These are phyloP conservation scores for Phrynocephalus guinanensis DNA, from an alignment of 2,797 vertebrate species.

Conservation along the genomic window DNA sequence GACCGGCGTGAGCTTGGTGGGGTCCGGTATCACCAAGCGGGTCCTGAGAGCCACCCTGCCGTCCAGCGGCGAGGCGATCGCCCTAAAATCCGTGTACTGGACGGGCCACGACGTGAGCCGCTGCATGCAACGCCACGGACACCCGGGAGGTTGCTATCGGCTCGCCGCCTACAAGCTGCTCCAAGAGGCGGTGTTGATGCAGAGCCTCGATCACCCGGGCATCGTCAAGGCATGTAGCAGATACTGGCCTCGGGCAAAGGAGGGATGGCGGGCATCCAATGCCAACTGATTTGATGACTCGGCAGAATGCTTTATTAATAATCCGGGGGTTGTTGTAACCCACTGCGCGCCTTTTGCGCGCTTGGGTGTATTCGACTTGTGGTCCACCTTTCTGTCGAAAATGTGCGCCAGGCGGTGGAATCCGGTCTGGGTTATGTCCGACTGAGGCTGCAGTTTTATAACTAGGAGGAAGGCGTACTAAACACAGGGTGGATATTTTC, in stretches of 20 bases:
- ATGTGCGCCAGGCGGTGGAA: too few relatives aligned
- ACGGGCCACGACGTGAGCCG: constrained; percentile 86
- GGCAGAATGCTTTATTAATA: too few relatives aligned
- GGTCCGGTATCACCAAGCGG: constrained; percentile 89
- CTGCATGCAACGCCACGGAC: constrained; percentile 84
- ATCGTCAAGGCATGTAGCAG: constrained; percentile 82
- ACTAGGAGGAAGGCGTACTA: too few relatives aligned
- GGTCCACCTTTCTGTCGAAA: too few relatives aligned
- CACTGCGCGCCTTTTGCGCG: too few relatives aligned
- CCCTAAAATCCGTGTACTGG: constrained; percentile 84
- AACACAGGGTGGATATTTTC: neutral
- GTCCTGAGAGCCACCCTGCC: constrained; percentile 82
- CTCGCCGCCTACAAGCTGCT: constrained; percentile 88
- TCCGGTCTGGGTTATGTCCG: too few relatives aligned
- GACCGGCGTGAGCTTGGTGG: constrained; percentile 80
- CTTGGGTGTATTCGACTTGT: too few relatives aligned
- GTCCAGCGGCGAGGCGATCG: constrained; percentile 78
- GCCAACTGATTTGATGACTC: too few relatives aligned
- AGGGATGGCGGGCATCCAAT: neutral
- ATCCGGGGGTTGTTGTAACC: too few relatives aligned
- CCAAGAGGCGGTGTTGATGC: constrained; percentile 87
- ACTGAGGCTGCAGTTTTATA: too few relatives aligned
- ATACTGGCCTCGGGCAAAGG: neutral
- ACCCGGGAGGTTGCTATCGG: constrained; percentile 81
- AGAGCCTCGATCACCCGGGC: constrained; percentile 86